Evolutionary conservation across 2,113 vertebrate species (phyloP), one percentile per base, ranked within the genome.

Genomic region (Aptenodytes patagonicus): DNA sequence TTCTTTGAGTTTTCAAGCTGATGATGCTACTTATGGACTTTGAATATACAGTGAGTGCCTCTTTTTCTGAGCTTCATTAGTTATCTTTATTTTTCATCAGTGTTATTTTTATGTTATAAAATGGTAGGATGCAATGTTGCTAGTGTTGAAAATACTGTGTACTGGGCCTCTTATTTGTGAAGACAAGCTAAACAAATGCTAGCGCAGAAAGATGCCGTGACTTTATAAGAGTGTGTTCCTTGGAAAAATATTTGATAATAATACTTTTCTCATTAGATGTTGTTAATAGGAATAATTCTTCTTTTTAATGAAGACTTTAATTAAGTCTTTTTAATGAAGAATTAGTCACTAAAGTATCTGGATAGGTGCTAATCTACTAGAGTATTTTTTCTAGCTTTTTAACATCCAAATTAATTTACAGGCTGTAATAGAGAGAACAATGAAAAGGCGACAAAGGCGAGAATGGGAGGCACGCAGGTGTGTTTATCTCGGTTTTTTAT

Each of bases 381-480:
- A 57, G 10, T 28, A 3, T 51, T 69, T 85, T 49, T 83, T 16
- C 28, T 57, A 20, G 24, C 36, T 55, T 77, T 83, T 87, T 94
- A 81, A 93, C 9, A 36, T 44, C 3, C 17, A 49, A 68, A 91
- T 94, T 69, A 66, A 75, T 83, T 89, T 87, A 18, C 96, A 99
- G 99, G 99, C 98, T 26, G 97, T 99, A 3, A 79, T 99, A 44
- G 99, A 99, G 95, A 98, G 97, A 92, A 99, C 99, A 22, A 99
- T 99, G 82, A 99, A 98, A 90, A 98, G 99, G 44, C 98, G 98
- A 16, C 97, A 98, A 3, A 98, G 95, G 87, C 97, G 99, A 82
- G 99, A 99, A 55, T 99, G 99, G 99, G 99, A 99, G 85, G 99
- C 98, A 13, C 98, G 98, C 34, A 99, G 99, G 99, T 99, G 85